phyloP scores from a whole-genome alignment of 2,888 invertebrate species.

The Agelastica alni region DNA sequence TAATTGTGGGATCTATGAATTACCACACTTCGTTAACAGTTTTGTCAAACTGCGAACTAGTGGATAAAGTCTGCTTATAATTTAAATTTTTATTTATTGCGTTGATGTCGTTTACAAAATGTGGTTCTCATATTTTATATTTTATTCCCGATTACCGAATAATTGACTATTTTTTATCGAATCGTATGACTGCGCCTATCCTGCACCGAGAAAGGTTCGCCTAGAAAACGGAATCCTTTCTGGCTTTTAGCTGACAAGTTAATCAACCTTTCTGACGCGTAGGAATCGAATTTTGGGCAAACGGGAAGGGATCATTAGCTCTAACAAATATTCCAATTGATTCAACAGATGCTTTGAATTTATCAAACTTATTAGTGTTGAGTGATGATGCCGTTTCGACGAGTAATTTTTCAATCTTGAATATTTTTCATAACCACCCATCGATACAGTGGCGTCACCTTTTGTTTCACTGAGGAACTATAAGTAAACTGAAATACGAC shows the following conservation, averaged over 20 bases:
- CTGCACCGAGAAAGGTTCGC: too few species aligned
- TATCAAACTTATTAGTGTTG: neutral
- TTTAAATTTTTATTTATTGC: too few species aligned
- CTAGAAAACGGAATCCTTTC: too few species aligned
- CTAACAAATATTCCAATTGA: slow-evolving; percentile 18
- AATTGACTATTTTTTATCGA: too few species aligned
- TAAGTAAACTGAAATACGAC: too few species aligned
- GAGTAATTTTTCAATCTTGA: neutral
- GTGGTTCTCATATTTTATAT: neutral
- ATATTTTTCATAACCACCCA: too few species aligned
- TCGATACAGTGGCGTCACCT: too few species aligned
- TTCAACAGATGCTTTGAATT: slow-evolving; percentile 17
- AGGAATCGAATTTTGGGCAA: slow-evolving; percentile 5
- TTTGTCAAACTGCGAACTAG: too few species aligned
- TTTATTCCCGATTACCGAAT: neutral
- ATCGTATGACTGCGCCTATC: neutral
- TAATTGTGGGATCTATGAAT: too few species aligned
- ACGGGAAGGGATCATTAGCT: slow-evolving; percentile 12
- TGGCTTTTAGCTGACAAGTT: slow-evolving; percentile 20
- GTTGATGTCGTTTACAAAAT: neutral
- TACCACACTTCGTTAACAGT: too few species aligned
- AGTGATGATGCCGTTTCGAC: neutral
- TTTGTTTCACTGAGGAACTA: too few species aligned
- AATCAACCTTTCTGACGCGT: slow-evolving; percentile 16
- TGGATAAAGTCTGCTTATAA: too few species aligned